phyloP scores from a whole-genome alignment of 1,140 invertebrate species.

The Condylostylus longicornis region DNA sequence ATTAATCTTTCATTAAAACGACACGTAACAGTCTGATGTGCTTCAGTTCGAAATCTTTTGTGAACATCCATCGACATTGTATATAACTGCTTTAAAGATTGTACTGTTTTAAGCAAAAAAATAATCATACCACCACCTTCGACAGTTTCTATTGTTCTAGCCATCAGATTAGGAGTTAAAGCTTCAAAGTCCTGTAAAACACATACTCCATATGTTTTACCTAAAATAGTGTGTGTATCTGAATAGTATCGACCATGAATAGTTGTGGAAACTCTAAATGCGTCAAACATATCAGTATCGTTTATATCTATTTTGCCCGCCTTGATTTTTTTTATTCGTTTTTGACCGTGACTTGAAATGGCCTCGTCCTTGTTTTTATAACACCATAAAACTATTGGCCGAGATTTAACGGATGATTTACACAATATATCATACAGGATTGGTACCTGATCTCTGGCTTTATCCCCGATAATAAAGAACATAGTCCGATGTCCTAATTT shows the following conservation, averaged over 20 bases:
- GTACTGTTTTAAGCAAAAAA: constrained; percentile 69
- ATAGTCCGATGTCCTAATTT: constrained; percentile 74
- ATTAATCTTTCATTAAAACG: constrained; percentile 96
- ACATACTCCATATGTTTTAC: constrained; percentile 95
- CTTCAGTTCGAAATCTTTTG: constrained; percentile 84
- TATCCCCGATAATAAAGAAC: constrained; percentile 92
- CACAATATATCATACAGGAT: constrained; percentile 95
- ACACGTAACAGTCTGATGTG: constrained; percentile 79
- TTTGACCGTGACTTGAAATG: constrained; percentile 86
- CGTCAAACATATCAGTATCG: constrained; percentile 93
- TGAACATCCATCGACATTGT: constrained; percentile 99
- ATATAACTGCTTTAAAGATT: constrained; percentile 86
- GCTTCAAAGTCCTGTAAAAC: constrained; percentile 99
- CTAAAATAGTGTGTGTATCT: constrained; percentile 95
- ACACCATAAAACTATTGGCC: constrained; percentile 93
- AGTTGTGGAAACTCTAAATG: constrained; percentile 90
- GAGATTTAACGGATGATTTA: constrained; percentile 80
- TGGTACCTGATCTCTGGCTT: constrained; percentile 90
- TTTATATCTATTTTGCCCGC: constrained; percentile 80
- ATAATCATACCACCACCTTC: constrained; percentile 94
- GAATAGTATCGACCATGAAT: constrained; percentile 96
- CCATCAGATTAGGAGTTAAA: constrained; percentile 93
- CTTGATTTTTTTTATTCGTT: constrained; percentile 84
- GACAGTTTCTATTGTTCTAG: constrained; percentile 94
- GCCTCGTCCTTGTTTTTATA: constrained; percentile 86